Base-by-base conservation (phyloP, 2,888 invertebrate species). In the Amblyjoppa fuscipennis region DNA sequence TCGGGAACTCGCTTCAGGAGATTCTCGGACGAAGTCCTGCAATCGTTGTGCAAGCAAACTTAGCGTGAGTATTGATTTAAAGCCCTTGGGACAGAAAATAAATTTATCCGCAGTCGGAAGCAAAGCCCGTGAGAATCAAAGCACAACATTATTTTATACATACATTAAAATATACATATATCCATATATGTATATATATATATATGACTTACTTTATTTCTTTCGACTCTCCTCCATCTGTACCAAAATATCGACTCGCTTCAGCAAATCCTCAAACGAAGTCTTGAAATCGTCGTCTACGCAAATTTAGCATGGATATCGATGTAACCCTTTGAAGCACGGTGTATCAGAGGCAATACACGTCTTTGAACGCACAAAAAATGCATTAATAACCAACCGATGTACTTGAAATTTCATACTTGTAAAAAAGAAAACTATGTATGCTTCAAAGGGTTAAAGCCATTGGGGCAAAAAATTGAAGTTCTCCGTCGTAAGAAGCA, bases 41-140 rank as follows among this genome's bases (percentile, higher is more conserved):
- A 99, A 91, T 98, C 96, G 91, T 96, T 96, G 69, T 97, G 96
- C 34, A 97, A 96, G 99, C 99, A 99, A 88, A 96, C 95, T 56
- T 96, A 20, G 20, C 20, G 20, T 20, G 20, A 20, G 20, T 20
- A 20, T 20, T 20, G 20, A 34, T 34, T 3, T 34, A 34, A 38
- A 41, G 41, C 41, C 41, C 9, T 7, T 41, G 9, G 41, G 41
- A 9, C 53, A 51, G 76, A 20, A 53, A 53, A 25, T 20, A 9
- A 38, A 68, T 68, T 53, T 68, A 53, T 20, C 25, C 13, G 28
- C 28, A 34, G 38, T 51, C 20, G 56, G 9, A 25, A 56, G 25
- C 25, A 20, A 53, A 20, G 9, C 3, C 11, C 25, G 56, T 9
- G 56, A 56, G 25, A 56, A 56, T 56, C 9, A 9, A 41, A 41